phyloP scores from a whole-genome alignment of 2,888 invertebrate species.

The Drosophila greeni region DNA sequence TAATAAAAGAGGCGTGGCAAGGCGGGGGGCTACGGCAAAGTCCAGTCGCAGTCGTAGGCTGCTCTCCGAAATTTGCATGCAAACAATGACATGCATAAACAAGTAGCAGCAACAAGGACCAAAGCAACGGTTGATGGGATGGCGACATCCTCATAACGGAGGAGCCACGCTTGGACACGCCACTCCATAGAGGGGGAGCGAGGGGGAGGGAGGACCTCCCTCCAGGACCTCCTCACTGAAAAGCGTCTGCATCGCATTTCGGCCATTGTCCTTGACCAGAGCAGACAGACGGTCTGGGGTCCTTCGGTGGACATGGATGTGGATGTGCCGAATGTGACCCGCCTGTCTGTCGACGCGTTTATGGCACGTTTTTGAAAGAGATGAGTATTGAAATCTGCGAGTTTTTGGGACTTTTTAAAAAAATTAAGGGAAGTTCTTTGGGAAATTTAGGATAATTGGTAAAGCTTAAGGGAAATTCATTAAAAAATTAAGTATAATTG shows the following conservation, averaged over 20 bases:
- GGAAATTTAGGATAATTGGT: neutral
- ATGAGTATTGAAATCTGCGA: neutral
- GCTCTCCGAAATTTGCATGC: conserved; percentile 62
- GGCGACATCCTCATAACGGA: conserved; percentile 37
- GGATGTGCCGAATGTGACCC: conserved; percentile 6
- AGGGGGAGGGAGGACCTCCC: neutral
- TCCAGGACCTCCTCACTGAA: conserved; percentile 14
- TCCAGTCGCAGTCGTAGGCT: conserved; percentile 33
- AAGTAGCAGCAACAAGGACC: conserved; percentile 41
- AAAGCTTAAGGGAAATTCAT: no score
- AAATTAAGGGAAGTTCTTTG: neutral
- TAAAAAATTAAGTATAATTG: no score
- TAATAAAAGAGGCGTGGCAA: conserved; percentile 14
- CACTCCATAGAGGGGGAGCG: neutral
- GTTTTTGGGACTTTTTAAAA: neutral
- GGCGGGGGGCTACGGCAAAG: neutral
- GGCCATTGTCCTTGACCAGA: conserved; percentile 38
- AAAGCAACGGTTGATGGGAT: conserved; percentile 43
- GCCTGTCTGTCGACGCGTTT: conserved; percentile 1
- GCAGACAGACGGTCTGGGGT: conserved; percentile 22
- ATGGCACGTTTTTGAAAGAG: conserved; percentile 3
- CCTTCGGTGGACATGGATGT: conserved; percentile 10
- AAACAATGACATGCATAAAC: conserved; percentile 72
- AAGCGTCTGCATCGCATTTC: conserved; percentile 35
- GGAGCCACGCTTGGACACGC: conserved; percentile 47